These are phyloP conservation scores for Tapirus terrestris DNA, from an alignment of 2,113 vertebrate species.

Conservation along the genomic window DNA sequence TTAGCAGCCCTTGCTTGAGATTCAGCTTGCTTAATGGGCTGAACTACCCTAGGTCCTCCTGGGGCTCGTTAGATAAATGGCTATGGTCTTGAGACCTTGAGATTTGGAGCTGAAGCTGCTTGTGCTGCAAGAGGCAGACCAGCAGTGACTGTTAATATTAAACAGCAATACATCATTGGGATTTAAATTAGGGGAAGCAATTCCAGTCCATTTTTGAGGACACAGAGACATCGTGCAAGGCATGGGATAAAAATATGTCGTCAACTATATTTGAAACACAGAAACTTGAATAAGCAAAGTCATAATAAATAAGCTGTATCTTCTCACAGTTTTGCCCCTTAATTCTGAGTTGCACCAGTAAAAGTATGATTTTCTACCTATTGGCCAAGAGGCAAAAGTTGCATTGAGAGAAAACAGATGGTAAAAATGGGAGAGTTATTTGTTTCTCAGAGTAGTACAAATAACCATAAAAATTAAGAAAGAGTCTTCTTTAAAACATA, in stretches of 20 bases:
- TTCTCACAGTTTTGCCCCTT: not conserved
- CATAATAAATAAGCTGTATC: not conserved
- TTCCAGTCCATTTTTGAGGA: constrained; percentile 37
- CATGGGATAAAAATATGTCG: not conserved
- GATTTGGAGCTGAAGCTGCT: constrained; percentile 56
- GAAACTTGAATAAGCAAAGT: not conserved
- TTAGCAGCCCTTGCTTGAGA: constrained; percentile 48
- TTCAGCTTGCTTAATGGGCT: constrained; percentile 57
- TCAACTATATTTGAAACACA: not conserved
- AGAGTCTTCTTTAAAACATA: not conserved
- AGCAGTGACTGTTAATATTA: constrained; percentile 38
- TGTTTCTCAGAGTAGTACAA: not conserved
- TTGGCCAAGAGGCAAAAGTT: not conserved
- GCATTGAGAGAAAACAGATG: not conserved
- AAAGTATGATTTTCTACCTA: not conserved
- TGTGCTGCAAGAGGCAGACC: constrained; percentile 31
- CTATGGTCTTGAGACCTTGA: constrained; percentile 48
- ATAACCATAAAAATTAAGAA: not conserved
- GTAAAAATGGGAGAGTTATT: not conserved
- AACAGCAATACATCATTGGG: constrained; percentile 49
- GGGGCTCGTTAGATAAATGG: constrained; percentile 55
- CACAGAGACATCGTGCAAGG: not conserved
- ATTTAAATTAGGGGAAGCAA: constrained; percentile 36
- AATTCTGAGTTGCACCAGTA: not conserved
- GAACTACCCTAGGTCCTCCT: constrained; percentile 6